These are phyloP conservation scores for Pipa parva DNA, from an alignment of 2,113 vertebrate species.

Conservation along the genomic window DNA sequence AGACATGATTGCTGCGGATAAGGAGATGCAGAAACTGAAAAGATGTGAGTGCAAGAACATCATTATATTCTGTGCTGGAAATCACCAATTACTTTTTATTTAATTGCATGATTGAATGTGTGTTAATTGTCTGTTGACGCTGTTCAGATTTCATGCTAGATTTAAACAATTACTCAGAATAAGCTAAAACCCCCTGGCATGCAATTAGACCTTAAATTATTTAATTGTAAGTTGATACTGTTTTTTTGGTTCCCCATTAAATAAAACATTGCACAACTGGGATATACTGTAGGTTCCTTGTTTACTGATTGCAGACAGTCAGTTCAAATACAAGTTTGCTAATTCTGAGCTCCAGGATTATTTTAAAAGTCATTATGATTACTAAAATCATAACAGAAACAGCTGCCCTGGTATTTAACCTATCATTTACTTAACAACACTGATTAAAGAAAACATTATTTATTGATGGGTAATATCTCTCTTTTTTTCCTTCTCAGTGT, in stretches of 20 bases:
- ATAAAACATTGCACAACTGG: neutral
- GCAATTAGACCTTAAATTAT: neutral
- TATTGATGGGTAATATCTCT: too few relatives aligned
- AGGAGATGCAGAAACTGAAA: neutral
- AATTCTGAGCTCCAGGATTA: too few relatives aligned
- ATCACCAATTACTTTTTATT: conserved; percentile 41
- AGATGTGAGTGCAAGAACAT: conserved; percentile 6
- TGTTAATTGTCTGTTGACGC: conserved; percentile 51
- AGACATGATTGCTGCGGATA: too few relatives aligned
- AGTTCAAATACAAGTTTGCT: too few relatives aligned
- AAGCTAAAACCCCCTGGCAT: neutral
- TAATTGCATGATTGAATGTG: conserved; percentile 46
- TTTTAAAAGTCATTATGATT: too few relatives aligned
- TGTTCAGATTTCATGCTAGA: conserved; percentile 32
- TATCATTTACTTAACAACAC: too few relatives aligned
- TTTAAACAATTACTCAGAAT: conserved; percentile 41
- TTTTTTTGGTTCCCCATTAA: neutral
- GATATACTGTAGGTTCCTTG: too few relatives aligned
- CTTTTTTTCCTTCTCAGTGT: too few relatives aligned
- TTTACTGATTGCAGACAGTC: too few relatives aligned
- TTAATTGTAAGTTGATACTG: conserved; percentile 10
- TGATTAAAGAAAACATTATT: too few relatives aligned
- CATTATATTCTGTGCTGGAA: conserved; percentile 40
- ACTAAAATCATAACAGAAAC: too few relatives aligned
- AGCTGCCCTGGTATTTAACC: too few relatives aligned